Evolutionary conservation across 2,888 invertebrate genomes (phyloP).

Genomic region (Xylota sylvarum): DNA sequence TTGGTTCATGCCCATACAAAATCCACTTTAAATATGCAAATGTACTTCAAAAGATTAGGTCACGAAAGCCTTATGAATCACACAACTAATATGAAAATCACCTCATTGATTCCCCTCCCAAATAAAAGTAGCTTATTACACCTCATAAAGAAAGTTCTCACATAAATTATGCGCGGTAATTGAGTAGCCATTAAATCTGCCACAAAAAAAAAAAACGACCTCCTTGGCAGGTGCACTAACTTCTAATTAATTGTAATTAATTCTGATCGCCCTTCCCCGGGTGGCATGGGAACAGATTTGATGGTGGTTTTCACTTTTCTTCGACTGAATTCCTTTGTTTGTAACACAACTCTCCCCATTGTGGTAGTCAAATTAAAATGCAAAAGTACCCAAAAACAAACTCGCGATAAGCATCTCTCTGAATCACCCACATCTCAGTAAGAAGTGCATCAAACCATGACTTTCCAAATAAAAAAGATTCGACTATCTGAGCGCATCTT

Average conservation of each 20-base stretch:
- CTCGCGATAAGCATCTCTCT: slow-evolving; percentile 35
- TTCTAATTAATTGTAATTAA: slow-evolving; percentile 60
- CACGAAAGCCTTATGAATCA: slow-evolving; percentile 1
- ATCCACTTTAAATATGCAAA: neutral
- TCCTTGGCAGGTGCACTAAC: slow-evolving; percentile 20
- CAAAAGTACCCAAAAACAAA: slow-evolving; percentile 9
- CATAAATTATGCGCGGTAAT: slow-evolving; percentile 36
- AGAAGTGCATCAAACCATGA: slow-evolving; percentile 37
- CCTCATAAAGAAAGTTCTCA: slow-evolving; percentile 31
- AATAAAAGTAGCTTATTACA: neutral
- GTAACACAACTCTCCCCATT: neutral
- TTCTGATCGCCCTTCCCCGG: slow-evolving; percentile 20
- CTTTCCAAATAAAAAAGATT: neutral
- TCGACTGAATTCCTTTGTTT: neutral
- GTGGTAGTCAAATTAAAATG: slow-evolving; percentile 14
- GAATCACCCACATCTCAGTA: slow-evolving; percentile 20
- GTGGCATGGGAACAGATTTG: slow-evolving; percentile 24
- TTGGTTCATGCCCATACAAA: too few species aligned
- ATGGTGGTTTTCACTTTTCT: slow-evolving; percentile 55
- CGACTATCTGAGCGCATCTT: slow-evolving; percentile 1
- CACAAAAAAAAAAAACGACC: neutral
- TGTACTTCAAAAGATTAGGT: neutral
- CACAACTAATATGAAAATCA: neutral
- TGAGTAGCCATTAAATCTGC: slow-evolving; percentile 21
- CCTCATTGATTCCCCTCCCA: neutral